Evolutionary conservation across 2,888 invertebrate species (phyloP), one percentile per base, ranked within the genome.

Genomic region (Torymus tubicola): DNA sequence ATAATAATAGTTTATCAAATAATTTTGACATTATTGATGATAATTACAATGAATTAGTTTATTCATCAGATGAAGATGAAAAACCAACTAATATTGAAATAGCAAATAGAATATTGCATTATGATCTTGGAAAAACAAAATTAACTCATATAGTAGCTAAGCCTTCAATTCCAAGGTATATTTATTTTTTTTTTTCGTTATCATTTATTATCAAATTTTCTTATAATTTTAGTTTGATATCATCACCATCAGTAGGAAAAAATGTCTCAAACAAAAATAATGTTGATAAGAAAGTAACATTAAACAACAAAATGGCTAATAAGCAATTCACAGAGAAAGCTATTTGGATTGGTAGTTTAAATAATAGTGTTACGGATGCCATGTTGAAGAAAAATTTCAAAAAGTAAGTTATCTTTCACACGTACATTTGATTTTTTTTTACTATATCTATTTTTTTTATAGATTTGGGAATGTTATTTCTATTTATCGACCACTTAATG

Each of bases 331-430:
- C 78, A 13, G 71, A 82, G 18, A 81, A 72, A 80, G 31, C 77
- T 10, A 60, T 84, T 42, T 84, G 84, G 83, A 65, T 84, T 18
- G 84, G 84, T 57, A 83, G 60, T 63, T 72, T 84, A 14, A 78
- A 69, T 13, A 21, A 76, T 18, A 65, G 24, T n/a, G 71, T 84
- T 13, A 82, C 82, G 1, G 80, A 81, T 2, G 11, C 18, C 3
- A 73, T 78, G 73, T 58, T 84, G 16, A 80, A 78, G 14, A 82
- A 83, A 61, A 70, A 78, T 11, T 84, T 84, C 68, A 74, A 24
- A 50, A 31, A 71, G 80, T 63, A 72, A 74, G 83, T 84, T 61
- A 13, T 21, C 24, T 63, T 63, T 24, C 24, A 31, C 50, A 68
- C 65, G 55, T n/a, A 55, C 42, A 74, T 12, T 50, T n/a, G 14